Evolutionary conservation across 2,888 invertebrate genomes (phyloP), one percentile per base, ranked within the genome.

Genomic region (Oxycera nigricornis): DNA sequence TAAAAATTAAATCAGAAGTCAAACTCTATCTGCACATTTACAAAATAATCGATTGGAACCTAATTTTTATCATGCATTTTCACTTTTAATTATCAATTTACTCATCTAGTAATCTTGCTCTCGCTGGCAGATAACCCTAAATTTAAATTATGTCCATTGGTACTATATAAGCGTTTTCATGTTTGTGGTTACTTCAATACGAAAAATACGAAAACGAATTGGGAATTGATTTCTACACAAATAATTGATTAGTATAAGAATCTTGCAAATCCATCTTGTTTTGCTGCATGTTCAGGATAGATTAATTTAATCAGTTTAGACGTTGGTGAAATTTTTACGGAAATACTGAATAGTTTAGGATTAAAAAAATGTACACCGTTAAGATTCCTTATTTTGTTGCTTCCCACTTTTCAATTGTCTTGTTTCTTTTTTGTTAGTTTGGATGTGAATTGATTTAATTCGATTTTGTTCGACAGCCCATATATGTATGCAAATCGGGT

Each of bases 31-130:
- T 65, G 24, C 39, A 65, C 17, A 28, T 62, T 35, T 39, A 65
- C 41, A 24, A 39, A 65, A 65, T 65, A 9, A 41, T 39, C 24
- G 24, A 3, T 62, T 65, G 65, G 41, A 65, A 65, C 65, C 65
- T 62, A 31, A 9, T 62, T 62, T 31, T 20, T 17, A 24, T 61
- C 22, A 20, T 65, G 35, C 26, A 11, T 35, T 65, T 24, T 31
- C 7, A 9, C 11, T 39, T 31, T 35, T 31, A 1, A 17, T 65
- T 35, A 11, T 65, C 59, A 11, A 59, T 20, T 28, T 59, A 59
- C 14, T 26, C 14, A n/a, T 26, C 28, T 30, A 59, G 14, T 14
- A 17, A 46, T 17, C 46, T 35, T 7, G 14, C 17, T 46, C 39
- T 39, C 11, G 6, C 11, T 39, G 6, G 6, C 39, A 39, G 6